phyloP scores from a whole-genome alignment of 2,797 vertebrate species.

The Semotilus atromaculatus region DNA sequence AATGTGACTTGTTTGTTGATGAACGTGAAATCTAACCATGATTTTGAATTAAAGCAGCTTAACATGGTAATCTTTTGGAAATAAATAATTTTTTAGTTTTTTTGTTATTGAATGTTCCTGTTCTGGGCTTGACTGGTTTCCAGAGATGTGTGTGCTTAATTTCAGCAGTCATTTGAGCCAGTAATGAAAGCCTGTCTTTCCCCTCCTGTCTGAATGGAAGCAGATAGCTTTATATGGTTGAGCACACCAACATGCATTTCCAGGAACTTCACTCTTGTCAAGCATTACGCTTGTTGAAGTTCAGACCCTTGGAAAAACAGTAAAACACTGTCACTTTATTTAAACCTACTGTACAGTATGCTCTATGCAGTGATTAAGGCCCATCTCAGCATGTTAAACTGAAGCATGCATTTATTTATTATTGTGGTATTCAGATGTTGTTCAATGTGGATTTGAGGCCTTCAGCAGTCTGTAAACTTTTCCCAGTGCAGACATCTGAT shows the following conservation, averaged over 20 bases:
- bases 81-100: not conserved
- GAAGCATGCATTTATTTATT: not conserved
- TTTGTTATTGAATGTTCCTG: not conserved
- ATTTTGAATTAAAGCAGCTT: not conserved
- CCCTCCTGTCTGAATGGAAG: not conserved
- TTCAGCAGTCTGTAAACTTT: slow-evolving; percentile 12
- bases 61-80: not conserved
- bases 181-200: not conserved
- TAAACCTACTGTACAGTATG: not conserved
- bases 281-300: not conserved
- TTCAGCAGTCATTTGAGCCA: not conserved
- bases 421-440: not conserved
- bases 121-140: not conserved
- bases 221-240: slow-evolving; percentile 10
- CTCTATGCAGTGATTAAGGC: not conserved
- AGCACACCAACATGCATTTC: not conserved
- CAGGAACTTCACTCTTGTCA: not conserved
- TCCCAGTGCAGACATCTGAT: not conserved
- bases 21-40: not conserved
- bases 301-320: not conserved
- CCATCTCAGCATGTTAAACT: not conserved
- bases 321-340: not conserved
- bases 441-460: not conserved
- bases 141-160: not conserved
- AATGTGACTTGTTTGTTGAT: not conserved